Conservation (phyloP, 2,113 vertebrate species). For the Pelusios castaneus region DNA sequence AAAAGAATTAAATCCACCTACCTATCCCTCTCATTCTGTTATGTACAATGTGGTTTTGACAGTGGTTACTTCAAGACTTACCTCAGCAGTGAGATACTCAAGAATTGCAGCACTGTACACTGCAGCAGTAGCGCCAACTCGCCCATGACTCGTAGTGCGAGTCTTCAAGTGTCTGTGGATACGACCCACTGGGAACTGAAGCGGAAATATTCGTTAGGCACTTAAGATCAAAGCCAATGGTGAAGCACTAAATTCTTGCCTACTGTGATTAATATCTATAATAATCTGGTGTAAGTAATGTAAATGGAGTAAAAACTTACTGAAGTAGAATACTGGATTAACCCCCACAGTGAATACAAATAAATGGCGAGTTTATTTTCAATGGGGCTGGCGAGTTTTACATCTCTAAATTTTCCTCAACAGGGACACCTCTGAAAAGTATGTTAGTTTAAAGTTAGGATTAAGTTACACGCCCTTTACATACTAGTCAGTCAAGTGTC, state of each 20-base stretch:
- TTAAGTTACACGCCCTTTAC: neutral
- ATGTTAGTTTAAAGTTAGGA: neutral
- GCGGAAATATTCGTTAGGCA: constrained; percentile 1
- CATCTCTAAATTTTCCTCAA: neutral
- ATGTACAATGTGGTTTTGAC: neutral
- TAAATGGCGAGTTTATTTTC: neutral
- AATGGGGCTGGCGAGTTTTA: neutral
- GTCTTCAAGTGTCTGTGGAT: constrained; percentile 99
- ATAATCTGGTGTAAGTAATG: neutral
- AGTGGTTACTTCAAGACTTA: constrained; percentile 52
- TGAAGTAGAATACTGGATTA: neutral
- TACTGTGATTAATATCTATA: neutral
- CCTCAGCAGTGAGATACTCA: constrained; percentile 98
- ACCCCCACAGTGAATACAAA: neutral
- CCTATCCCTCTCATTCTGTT: too few species aligned
- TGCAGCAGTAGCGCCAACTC: constrained; percentile 96
- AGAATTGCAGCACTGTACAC: constrained; percentile 98
- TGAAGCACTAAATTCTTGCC: neutral
- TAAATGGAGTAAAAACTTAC: neutral
- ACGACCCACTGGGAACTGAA: constrained; percentile 95
- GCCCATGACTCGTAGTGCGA: constrained; percentile 95
- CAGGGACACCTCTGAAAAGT: neutral
- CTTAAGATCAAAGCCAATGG: neutral
- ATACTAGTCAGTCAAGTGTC: neutral
- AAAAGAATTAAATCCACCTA: neutral